Evolutionary conservation across 2,113 vertebrate species (phyloP).

Genomic region (Grammomys dolichurus): DNA sequence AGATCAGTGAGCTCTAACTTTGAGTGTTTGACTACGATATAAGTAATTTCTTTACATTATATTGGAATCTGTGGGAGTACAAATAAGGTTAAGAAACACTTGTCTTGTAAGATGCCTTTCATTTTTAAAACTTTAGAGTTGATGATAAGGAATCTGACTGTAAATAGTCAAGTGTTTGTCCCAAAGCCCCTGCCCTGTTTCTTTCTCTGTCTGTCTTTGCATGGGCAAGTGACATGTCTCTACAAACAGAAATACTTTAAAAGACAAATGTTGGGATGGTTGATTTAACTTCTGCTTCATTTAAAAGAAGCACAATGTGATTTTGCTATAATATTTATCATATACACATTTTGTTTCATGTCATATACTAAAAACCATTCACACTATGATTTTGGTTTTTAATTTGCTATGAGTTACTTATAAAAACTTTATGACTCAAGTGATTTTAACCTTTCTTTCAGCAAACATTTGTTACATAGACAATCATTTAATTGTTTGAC

Average conservation of each 20-base stretch:
- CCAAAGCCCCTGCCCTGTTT: background rate
- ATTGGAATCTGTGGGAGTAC: background rate
- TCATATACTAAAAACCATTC: conserved; percentile 45
- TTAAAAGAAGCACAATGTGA: conserved; percentile 54
- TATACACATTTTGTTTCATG: conserved; percentile 68
- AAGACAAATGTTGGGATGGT: background rate
- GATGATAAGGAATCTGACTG: background rate
- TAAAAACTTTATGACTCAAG: conserved; percentile 60
- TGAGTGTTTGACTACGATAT: background rate
- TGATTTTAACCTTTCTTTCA: conserved; percentile 57
- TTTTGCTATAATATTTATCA: conserved; percentile 48
- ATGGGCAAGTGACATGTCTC: conserved; percentile 1
- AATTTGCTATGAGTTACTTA: background rate
- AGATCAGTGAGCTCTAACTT: background rate
- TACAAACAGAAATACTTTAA: background rate
- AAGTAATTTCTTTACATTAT: background rate
- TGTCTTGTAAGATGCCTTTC: background rate
- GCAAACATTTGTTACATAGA: background rate
- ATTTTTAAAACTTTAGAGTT: background rate
- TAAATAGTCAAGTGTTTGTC: background rate
- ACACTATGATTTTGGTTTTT: conserved; percentile 48
- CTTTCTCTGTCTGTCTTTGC: background rate
- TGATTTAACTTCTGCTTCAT: conserved; percentile 38
- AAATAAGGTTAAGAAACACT: background rate
- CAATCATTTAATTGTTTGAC: background rate